phyloP scores from a whole-genome alignment of 2,797 vertebrate genomes.

The Cossypha polioptera region DNA sequence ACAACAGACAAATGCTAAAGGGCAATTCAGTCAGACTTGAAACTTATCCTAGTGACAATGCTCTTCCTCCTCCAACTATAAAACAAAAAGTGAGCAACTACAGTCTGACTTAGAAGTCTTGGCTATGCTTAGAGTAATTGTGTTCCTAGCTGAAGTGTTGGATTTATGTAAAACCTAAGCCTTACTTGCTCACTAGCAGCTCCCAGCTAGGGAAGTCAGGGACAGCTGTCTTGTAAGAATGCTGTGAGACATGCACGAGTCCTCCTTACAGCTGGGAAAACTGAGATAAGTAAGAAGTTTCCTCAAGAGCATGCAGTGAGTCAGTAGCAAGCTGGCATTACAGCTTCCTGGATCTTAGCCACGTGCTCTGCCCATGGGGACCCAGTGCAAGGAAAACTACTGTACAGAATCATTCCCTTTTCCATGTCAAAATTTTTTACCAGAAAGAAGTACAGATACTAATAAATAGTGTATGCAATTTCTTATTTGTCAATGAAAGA shows the following conservation, averaged over 20 bases:
- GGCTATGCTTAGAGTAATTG: neutral
- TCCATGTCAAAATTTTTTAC: neutral
- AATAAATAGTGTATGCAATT: neutral
- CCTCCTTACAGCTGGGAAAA: conserved; percentile 6
- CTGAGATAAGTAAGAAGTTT: neutral
- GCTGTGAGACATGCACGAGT: neutral
- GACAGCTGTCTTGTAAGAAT: neutral
- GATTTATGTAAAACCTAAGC: neutral
- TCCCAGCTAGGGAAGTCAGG: neutral
- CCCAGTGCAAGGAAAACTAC: neutral
- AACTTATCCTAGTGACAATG: neutral
- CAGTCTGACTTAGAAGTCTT: neutral
- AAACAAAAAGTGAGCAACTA: neutral
- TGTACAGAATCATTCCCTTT: conserved; percentile 20
- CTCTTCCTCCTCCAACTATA: neutral
- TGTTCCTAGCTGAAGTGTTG: neutral
- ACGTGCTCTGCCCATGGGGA: neutral
- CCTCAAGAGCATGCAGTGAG: neutral
- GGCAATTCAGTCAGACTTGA: neutral
- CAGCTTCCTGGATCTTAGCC: neutral
- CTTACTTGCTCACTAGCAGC: neutral
- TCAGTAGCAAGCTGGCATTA: neutral
- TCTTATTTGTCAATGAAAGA: neutral
- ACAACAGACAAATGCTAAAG: neutral
- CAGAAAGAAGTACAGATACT: neutral